phyloP scores from a whole-genome alignment of 2,113 vertebrate genomes.

The Barbus barbus region DNA sequence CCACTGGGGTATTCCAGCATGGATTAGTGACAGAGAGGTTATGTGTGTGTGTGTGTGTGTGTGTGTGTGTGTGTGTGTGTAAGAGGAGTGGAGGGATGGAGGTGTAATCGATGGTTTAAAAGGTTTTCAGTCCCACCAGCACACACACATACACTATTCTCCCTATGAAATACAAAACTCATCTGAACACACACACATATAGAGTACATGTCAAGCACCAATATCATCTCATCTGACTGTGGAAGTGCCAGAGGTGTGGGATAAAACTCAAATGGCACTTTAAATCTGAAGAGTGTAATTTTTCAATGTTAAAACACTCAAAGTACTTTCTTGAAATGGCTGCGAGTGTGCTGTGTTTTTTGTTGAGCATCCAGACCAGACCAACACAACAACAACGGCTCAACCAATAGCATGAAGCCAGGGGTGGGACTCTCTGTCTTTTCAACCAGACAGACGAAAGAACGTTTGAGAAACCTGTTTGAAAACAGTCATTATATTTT shows the following conservation, averaged over 20 bases:
- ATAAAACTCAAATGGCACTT: not conserved
- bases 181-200: constrained; percentile 9
- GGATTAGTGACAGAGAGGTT: constrained; percentile 47
- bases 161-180: constrained; percentile 11
- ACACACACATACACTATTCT: constrained; percentile 34
- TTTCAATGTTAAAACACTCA: not conserved
- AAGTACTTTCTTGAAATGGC: not conserved
- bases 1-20: constrained; percentile 50
- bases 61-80: constrained; percentile 28
- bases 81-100: constrained; percentile 36
- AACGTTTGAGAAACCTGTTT: not conserved
- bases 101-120: constrained; percentile 55
- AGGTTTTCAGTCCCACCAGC: constrained; percentile 41
- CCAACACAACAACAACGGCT: not conserved
- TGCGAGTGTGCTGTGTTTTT: not conserved
- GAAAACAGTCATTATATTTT: not conserved
- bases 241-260: not conserved
- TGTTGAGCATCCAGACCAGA: not conserved
- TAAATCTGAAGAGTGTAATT: not conserved
- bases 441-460: not conserved
- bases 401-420: not conserved
- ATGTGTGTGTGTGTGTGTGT: constrained; percentile 30
- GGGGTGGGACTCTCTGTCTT: not conserved
- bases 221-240: not conserved
- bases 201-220: not conserved